Conservation (phyloP, 2,888 invertebrate genomes). For the Ptychoptera albimana region DNA sequence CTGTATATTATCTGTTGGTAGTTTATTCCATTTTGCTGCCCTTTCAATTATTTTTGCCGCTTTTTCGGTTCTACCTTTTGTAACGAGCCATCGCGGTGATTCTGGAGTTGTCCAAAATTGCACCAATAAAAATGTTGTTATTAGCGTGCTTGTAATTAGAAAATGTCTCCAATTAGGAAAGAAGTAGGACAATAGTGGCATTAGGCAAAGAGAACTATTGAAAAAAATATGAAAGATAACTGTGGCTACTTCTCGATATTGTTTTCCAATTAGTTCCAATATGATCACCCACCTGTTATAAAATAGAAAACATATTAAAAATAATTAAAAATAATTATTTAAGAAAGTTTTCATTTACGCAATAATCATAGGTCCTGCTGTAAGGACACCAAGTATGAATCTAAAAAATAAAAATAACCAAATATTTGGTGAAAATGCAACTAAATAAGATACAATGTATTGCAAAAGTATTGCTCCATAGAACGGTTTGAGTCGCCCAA, state of each 20-base stretch:
- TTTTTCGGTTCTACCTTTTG: constrained; percentile 43
- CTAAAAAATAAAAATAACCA: constrained; percentile 46
- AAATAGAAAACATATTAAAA: background rate
- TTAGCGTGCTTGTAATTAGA: constrained; percentile 48
- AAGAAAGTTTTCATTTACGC: constrained; percentile 15
- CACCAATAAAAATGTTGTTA: constrained; percentile 39
- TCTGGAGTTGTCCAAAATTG: constrained; percentile 59
- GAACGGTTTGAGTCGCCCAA: constrained; percentile 57
- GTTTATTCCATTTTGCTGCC: constrained; percentile 42
- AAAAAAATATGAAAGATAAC: constrained; percentile 55
- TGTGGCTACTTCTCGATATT: constrained; percentile 32
- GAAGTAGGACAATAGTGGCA: constrained; percentile 46
- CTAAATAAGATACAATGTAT: constrained; percentile 49
- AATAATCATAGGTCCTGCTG: constrained; percentile 72
- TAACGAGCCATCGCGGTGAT: constrained; percentile 64
- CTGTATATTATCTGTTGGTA: constrained; percentile 34
- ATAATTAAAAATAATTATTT: background rate
- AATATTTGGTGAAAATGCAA: constrained; percentile 53
- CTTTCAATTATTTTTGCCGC: constrained; percentile 44
- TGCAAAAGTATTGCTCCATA: constrained; percentile 57
- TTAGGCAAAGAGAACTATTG: constrained; percentile 47
- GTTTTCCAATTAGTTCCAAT: constrained; percentile 49
- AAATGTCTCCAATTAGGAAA: constrained; percentile 50
- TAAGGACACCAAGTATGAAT: constrained; percentile 56
- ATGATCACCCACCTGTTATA: constrained; percentile 42